Conservation (phyloP, 1,140 invertebrate species). For the Cydia strobilella region DNA sequence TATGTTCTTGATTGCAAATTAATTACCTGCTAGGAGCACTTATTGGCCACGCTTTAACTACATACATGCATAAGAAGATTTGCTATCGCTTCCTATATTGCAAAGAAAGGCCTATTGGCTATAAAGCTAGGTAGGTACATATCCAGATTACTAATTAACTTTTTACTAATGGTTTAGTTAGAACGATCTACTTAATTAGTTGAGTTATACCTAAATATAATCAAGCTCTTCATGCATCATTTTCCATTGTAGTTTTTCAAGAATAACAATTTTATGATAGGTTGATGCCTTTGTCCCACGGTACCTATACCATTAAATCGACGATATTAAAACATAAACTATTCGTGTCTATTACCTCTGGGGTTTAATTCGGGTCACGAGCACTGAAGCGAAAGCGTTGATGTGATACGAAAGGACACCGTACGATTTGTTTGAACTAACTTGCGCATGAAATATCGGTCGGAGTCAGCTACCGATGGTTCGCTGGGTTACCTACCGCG, state of each 20-base stretch:
- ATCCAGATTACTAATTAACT: no score
- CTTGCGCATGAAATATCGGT: constrained; percentile 65
- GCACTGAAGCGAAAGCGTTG: constrained; percentile 55
- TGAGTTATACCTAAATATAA: no score
- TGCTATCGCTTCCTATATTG: constrained; percentile 48
- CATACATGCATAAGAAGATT: constrained; percentile 30
- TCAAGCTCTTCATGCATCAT: no score
- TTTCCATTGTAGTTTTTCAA: background rate
- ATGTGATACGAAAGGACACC: constrained; percentile 69
- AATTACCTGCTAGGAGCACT: constrained; percentile 13
- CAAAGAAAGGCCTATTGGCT: background rate
- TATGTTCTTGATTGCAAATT: background rate
- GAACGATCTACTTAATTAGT: no score
- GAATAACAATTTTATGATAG: background rate
- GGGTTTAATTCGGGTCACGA: constrained; percentile 38
- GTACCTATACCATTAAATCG: background rate
- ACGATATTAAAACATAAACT: background rate
- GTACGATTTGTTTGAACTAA: constrained; percentile 78
- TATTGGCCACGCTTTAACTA: background rate
- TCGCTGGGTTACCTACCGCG: constrained; percentile 75
- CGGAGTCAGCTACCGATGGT: constrained; percentile 75
- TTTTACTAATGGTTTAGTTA: no score
- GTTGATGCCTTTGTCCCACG: background rate
- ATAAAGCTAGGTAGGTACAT: constrained; percentile 10
- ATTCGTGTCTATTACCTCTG: constrained; percentile 7